Evolutionary conservation across 2,888 invertebrate genomes (phyloP).

Genomic region (Spatulosminthurus flaviceps): DNA sequence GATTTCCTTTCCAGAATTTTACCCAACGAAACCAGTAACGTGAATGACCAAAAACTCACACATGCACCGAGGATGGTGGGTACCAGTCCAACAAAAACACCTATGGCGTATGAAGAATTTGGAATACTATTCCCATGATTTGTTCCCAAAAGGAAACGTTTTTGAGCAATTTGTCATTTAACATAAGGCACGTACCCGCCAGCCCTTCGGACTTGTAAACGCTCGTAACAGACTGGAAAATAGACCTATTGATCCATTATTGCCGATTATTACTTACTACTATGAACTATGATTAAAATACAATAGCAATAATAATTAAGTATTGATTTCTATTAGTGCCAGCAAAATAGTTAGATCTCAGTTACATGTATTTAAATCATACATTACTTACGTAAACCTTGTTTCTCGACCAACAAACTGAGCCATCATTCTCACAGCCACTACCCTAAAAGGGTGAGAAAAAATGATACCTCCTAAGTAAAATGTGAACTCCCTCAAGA

Average conservation of each 20-base stretch:
- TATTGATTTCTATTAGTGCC: too few species aligned
- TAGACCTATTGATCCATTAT: not conserved
- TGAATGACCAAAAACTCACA: not conserved
- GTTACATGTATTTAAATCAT: too few species aligned
- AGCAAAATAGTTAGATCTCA: too few species aligned
- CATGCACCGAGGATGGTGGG: not conserved
- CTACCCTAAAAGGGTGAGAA: not conserved
- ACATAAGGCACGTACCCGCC: not conserved
- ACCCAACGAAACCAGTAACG: not conserved
- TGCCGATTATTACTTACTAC: too few species aligned
- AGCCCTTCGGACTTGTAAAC: not conserved
- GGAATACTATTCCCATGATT: too few species aligned
- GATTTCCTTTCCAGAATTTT: not conserved
- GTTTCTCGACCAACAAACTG: not conserved
- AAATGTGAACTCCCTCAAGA: not conserved
- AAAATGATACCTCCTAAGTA: not conserved
- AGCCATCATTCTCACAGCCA: conserved; percentile 14
- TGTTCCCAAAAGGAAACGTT: too few species aligned
- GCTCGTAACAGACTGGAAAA: not conserved
- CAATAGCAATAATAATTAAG: too few species aligned
- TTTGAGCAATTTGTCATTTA: not conserved
- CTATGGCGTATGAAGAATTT: too few species aligned
- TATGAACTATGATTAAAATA: too few species aligned
- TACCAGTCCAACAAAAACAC: not conserved
- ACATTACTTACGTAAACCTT: not conserved